Evolutionary conservation across 2,888 invertebrate species (phyloP).

Genomic region (Labia minor): DNA sequence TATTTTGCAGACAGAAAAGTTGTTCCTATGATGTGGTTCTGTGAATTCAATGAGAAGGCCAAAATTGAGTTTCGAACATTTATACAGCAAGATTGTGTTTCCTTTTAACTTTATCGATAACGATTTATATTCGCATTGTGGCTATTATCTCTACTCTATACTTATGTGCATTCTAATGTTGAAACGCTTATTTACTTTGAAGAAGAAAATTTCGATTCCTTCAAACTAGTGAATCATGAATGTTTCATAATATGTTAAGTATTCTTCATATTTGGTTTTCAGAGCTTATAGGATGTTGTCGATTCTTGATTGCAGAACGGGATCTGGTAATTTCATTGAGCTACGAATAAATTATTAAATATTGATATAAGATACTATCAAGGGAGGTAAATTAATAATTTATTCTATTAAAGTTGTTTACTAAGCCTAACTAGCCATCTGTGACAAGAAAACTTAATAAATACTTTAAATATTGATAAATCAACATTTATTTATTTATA

Average conservation of each 20-base stretch:
- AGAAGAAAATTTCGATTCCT: neutral
- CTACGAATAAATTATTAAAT: no score
- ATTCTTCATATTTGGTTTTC: neutral
- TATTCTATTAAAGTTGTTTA: no score
- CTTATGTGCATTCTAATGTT: neutral
- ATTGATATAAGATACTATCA: no score
- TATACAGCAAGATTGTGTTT: conserved; percentile 1
- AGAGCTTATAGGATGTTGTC: neutral
- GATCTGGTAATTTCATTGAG: neutral
- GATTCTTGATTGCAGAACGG: neutral
- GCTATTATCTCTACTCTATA: neutral
- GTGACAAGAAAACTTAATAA: no score
- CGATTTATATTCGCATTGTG: conserved; percentile 13
- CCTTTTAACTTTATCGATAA: neutral
- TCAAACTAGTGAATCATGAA: neutral
- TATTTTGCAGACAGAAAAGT: conserved; percentile 8
- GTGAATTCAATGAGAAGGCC: neutral
- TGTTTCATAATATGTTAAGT: conserved; percentile 1
- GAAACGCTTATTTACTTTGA: neutral
- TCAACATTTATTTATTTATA: no score
- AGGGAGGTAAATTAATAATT: no score
- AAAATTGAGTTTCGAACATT: conserved; percentile 3
- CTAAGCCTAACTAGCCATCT: no score
- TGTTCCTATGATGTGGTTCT: conserved; percentile 8
- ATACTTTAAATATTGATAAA: no score